Base-by-base conservation (phyloP, 1,140 invertebrate species). In the Drosophila paulistorum region DNA sequence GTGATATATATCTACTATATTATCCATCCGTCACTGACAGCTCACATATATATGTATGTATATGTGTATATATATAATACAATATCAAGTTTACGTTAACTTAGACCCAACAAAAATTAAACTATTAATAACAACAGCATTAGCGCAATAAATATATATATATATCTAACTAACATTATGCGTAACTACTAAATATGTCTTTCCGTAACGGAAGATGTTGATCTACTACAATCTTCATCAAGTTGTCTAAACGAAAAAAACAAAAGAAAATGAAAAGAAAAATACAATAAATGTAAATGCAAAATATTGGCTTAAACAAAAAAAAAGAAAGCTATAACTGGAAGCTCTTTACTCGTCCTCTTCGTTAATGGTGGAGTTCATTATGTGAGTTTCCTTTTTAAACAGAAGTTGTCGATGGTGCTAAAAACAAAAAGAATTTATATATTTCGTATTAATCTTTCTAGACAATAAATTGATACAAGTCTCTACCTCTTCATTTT, bases 401-500 rank as follows among this genome's bases (percentile, higher is more conserved):
- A 82, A 78, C 17, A 91, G 39, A 60, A 92, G 67, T 64, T 92
- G 91, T 41, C 90, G 80, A 58, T 91, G 74, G 68, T 92, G 91
- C 77, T 92, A 57, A 17, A 17, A 17, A 17, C n/a, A 1, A 35
- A 60, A 5, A 60, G 4, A 42, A 23, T 9, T 51, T 4, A 4
- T 14, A 3, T 11, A 51, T 26, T 23, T 51, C 5, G 7, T 23
- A 37, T 10, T 6, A 68, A n/a, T n/a, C 39, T 5, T 59, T 37
- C 10, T 10, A 23, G 2, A 4, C 10, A 39, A 39, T 13, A 5
- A 45, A 20, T 14, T 51, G 17, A 55, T 55, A n/a, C 7, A 0
- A 3, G n/a, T 14, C 13, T 78, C 77, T 79, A 96, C 95, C 93
- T 96, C 95, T 59, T 95, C 94, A 65, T 94, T 95, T 76, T 94